A percentile compares a stretch with the other conserved stretches of the same genome.
Conservation (phyloP, 2,888 invertebrate species). For the Bugulina stolonifera region DNA sequence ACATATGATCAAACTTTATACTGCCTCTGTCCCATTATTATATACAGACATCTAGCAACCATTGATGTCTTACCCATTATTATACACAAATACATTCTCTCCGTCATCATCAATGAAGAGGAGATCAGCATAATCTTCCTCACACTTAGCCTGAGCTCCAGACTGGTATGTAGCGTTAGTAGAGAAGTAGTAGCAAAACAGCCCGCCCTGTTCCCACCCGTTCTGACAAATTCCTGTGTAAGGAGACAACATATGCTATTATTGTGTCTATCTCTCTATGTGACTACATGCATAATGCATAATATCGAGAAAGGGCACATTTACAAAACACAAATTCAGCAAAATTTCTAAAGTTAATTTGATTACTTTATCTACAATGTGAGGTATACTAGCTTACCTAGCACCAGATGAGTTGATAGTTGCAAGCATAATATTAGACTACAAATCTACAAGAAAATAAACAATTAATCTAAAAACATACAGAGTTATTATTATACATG, state of each 20-base stretch:
- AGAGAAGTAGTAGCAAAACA: conserved; percentile 15
- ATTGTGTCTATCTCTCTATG: too few species aligned
- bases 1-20: neutral
- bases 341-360: too few species aligned
- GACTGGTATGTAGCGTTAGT: neutral
- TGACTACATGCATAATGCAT: too few species aligned
- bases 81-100: neutral
- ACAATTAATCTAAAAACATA: too few species aligned
- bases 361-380: too few species aligned
- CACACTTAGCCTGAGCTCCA: neutral
- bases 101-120: conserved; percentile 13
- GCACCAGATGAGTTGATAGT: neutral
- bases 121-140: conserved; percentile 2
- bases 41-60: neutral
- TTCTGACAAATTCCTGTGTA: conserved; percentile 1
- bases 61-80: neutral
- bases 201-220: neutral
- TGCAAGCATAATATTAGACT: neutral
- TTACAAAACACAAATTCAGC: too few species aligned
- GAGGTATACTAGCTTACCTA: too few species aligned
- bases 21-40: too few species aligned
- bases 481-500: too few species aligned
- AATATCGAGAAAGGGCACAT: too few species aligned
- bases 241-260: too few species aligned
- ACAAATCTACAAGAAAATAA: neutral